These are phyloP conservation scores for Melangyna quadrimaculata DNA, from an alignment of 2,888 invertebrate species.

Conservation along the genomic window DNA sequence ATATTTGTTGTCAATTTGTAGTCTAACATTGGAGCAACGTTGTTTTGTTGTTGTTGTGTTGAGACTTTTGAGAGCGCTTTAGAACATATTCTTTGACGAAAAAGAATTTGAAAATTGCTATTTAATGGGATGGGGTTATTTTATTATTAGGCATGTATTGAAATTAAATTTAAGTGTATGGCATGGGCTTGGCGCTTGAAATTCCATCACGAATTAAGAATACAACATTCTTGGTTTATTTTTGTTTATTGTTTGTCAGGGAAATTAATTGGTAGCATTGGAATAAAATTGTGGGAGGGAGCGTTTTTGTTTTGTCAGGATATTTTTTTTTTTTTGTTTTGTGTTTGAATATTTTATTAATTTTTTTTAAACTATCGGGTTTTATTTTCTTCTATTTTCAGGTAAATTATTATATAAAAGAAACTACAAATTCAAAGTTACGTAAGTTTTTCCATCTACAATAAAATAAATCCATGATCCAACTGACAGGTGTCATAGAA, in stretches of 20 bases:
- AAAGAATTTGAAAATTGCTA: slow-evolving; percentile 18
- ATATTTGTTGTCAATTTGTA: slow-evolving; percentile 66
- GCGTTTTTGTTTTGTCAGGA: background rate
- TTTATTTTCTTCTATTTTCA: slow-evolving; percentile 37
- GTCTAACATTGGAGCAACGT: slow-evolving; percentile 49
- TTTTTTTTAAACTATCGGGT: background rate
- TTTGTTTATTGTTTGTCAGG: background rate
- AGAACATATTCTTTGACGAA: slow-evolving; percentile 22
- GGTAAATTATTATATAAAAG: slow-evolving; percentile 23
- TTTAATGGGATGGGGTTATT: slow-evolving; percentile 23
- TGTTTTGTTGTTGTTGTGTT: slow-evolving; percentile 9
- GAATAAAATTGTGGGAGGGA: background rate
- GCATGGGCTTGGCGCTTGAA: slow-evolving; percentile 33
- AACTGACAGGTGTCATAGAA: background rate
- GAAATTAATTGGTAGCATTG: slow-evolving; percentile 26
- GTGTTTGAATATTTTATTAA: background rate
- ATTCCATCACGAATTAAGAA: slow-evolving; percentile 36
- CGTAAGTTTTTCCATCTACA: background rate
- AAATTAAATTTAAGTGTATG: slow-evolving; percentile 5
- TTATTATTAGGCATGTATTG: background rate
- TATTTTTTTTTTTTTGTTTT: background rate
- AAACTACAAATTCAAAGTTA: background rate
- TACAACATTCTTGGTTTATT: slow-evolving; percentile 16
- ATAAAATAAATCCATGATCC: too few relatives aligned
- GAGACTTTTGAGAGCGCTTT: background rate